Percentiles rank a stretch among this genome's conserved stretches.
Evolutionary conservation across 2,797 vertebrate species (phyloP).

Genomic region (Labeo calbasu): DNA sequence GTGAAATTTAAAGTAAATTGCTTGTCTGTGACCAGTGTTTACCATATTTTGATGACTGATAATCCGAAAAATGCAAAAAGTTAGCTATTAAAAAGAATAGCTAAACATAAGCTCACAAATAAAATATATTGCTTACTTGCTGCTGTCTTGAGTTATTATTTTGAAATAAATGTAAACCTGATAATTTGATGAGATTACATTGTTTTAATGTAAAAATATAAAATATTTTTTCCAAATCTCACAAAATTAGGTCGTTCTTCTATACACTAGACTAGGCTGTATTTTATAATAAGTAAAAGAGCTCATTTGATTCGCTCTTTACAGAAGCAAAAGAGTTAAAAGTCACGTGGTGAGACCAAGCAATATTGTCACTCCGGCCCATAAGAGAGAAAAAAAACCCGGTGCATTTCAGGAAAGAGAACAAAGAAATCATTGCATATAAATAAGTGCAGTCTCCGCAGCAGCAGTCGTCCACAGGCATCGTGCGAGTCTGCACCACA

Average conservation of each 20-base stretch:
- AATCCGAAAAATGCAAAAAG: too few relatives aligned
- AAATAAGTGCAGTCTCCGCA: conserved; percentile 59
- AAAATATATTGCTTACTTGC: too few relatives aligned
- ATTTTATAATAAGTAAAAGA: background rate
- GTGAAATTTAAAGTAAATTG: too few relatives aligned
- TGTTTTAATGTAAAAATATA: too few relatives aligned
- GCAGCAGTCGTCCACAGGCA: conserved; percentile 50
- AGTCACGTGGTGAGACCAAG: conserved; percentile 72
- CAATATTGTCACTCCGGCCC: conserved; percentile 71
- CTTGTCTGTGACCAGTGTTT: too few relatives aligned
- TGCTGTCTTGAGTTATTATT: too few relatives aligned
- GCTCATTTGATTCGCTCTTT: background rate
- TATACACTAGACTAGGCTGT: background rate
- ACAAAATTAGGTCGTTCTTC: background rate
- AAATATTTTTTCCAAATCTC: background rate
- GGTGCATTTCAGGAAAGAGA: conserved; percentile 56
- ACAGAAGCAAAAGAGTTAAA: conserved; percentile 70
- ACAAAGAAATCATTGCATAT: conserved; percentile 76
- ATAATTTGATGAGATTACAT: too few relatives aligned
- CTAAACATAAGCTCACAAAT: too few relatives aligned
- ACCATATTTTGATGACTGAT: too few relatives aligned
- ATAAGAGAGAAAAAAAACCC: conserved; percentile 52
- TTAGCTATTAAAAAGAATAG: too few relatives aligned
- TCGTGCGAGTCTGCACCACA: conserved; percentile 3
- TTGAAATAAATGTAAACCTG: too few relatives aligned